Evolutionary conservation across 2,797 vertebrate genomes (phyloP), one percentile per base, ranked within the genome.

Genomic region (Myripristis jacobus): DNA sequence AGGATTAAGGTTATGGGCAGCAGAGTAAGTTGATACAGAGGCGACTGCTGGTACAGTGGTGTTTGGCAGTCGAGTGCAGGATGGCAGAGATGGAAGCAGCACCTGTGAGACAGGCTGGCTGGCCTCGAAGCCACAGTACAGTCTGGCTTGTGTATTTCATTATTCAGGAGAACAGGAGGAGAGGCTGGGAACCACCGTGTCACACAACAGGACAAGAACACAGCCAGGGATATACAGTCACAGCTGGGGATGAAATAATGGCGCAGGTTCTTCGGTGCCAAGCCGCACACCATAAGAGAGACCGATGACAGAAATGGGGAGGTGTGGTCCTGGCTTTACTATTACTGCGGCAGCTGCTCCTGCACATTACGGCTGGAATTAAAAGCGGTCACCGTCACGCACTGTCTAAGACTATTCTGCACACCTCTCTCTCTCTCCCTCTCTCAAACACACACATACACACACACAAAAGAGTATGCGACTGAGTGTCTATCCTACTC

Each of bases 81-180:
- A 68, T 34, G 65, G 82, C 75, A 77, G 83, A 55, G 60, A 36
- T 13, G 38, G 55, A 70, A 59, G 74, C 71, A 56, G 79, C 82
- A 87, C 71, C 81, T 81, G 78, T 46, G 69, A 88, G 77, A 82
- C 82, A 71, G 72, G 73, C 51, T 15, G 81, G 87, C 70, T 70
- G 75, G 64, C 74, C 79, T 83, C 22, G 13, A 55, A 78, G 69
- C 75, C 80, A 19, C 65, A 34, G 66, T 52, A 75, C 81, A 73
- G 83, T 63, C 84, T 73, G 34, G 75, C 72, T 69, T 3, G 53
- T 27, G 76, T 84, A 79, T 64, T 93, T 83, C 79, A 92, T 92
- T 92, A 93, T 93, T 92, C 90, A 93, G 58, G 87, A 89, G 91
- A 92, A 92, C 82, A 88, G 85, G 88, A 93, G 92, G 86, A 88